A percentile compares a stretch with the other conserved stretches of the same genome.
These are phyloP conservation scores for Tachycineta bicolor DNA, from an alignment of 2,113 vertebrate species.

Conservation along the genomic window DNA sequence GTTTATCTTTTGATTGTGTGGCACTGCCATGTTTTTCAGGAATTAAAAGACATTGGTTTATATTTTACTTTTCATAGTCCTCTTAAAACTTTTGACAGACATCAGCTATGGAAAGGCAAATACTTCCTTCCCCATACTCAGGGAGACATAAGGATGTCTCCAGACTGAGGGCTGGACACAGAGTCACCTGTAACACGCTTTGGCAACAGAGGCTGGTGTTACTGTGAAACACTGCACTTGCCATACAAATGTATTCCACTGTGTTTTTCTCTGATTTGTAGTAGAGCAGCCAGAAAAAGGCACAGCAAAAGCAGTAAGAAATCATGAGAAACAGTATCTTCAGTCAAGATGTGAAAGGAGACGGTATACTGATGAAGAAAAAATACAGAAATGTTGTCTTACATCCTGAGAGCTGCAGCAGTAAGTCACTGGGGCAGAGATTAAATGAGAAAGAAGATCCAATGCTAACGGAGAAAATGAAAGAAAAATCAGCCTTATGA, in stretches of 20 bases:
- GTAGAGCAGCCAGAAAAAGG: background rate
- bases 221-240: background rate
- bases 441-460: background rate
- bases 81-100: background rate
- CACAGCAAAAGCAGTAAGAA: background rate
- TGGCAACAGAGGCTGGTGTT: background rate
- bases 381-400: constrained; percentile 10
- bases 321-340: constrained; percentile 4
- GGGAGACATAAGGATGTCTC: background rate
- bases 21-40: background rate
- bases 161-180: background rate
- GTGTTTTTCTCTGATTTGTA: constrained; percentile 1
- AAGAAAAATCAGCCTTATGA: constrained; percentile 10
- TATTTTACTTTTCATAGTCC: background rate
- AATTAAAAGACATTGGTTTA: background rate
- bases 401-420: background rate
- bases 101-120: background rate
- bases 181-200: background rate
- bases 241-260: background rate
- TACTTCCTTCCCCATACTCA: background rate
- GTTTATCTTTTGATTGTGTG: background rate
- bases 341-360: background rate
- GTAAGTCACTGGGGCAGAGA: constrained; percentile 16
- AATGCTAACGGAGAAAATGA: background rate
- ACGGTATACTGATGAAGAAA: background rate